Evolutionary conservation across 2,888 invertebrate species (phyloP), one percentile per base, ranked within the genome.

Genomic region (Epinotia brunnichana): DNA sequence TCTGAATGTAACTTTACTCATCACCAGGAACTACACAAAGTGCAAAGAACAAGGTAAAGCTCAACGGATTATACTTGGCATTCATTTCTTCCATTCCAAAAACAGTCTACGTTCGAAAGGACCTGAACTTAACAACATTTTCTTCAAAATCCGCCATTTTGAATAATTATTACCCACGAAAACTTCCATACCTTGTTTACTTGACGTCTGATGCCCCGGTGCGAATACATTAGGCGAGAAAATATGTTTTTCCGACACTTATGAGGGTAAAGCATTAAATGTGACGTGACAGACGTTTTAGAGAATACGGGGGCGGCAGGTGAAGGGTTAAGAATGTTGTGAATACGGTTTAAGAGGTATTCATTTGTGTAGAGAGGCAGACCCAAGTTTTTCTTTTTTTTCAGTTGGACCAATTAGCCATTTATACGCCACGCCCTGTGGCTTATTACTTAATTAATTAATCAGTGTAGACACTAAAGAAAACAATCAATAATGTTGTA

Each of bases 181-280:
- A 17, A 41, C 29, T 57, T 24, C n/a, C 54, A 54, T 44, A 44
- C 44, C 15, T 66, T 56, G 54, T 63, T 48, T 70, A 57, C 63
- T 57, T 63, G 56, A 63, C 63, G 70, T 63, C 19, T 62, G 67
- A 44, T 19, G 57, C n/a, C 35, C 63, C 70, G 29, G 35, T n/a
- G 53, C 17, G 70, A 63, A 63, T 63, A 63, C 70, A 39, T 70
- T 19, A 29, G 15, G 21, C n/a, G 10, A 2, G 13, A 41, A 39
- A 63, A 64, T 59, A 64, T 70, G 56, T 70, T 70, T 70, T 69
- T 57, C 59, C 51, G 64, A 70, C 70, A 60, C 59, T 70, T 62
- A 60, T 35, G 39, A 70, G 53, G 70, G 70, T 70, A 67, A 19
- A 35, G 57, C 51, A 70, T 41, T 53, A 70, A 56, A 29, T 44